Evolutionary conservation across 1,140 invertebrate species (phyloP).

Genomic region (Musca vetustissima): DNA sequence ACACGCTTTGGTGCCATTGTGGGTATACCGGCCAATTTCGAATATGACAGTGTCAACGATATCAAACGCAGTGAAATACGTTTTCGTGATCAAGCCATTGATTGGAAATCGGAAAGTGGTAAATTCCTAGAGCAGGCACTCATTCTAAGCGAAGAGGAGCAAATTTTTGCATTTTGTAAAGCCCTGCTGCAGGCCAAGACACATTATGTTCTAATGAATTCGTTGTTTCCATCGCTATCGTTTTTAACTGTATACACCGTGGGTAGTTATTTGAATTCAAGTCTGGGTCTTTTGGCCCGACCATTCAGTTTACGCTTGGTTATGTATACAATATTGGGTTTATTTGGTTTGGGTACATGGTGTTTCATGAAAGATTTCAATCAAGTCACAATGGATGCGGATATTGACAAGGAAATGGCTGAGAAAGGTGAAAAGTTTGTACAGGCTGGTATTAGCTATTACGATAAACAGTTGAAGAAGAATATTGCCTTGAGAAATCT

Average conservation of each 20-base stretch:
- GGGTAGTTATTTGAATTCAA: conserved; percentile 58
- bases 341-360: conserved; percentile 65
- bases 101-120: conserved; percentile 65
- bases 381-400: conserved; percentile 63
- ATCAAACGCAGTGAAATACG: conserved; percentile 60
- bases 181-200: conserved; percentile 66
- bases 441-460: conserved; percentile 73
- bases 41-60: conserved; percentile 55
- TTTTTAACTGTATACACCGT: conserved; percentile 59
- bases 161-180: conserved; percentile 75
- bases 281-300: conserved; percentile 61
- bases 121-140: conserved; percentile 65
- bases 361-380: conserved; percentile 65
- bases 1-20: conserved; percentile 60
- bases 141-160: conserved; percentile 70
- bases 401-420: conserved; percentile 64
- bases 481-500: conserved; percentile 72
- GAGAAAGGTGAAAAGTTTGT: conserved; percentile 62
- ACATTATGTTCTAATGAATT: conserved; percentile 60
- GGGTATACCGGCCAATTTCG: conserved; percentile 67
- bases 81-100: conserved; percentile 59
- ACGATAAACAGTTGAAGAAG: conserved; percentile 69
- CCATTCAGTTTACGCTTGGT: conserved; percentile 58
- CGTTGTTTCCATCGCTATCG: conserved; percentile 55
- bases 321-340: conserved; percentile 62